phyloP scores from a whole-genome alignment of 2,797 vertebrate genomes.

The Dipus sagitta region DNA sequence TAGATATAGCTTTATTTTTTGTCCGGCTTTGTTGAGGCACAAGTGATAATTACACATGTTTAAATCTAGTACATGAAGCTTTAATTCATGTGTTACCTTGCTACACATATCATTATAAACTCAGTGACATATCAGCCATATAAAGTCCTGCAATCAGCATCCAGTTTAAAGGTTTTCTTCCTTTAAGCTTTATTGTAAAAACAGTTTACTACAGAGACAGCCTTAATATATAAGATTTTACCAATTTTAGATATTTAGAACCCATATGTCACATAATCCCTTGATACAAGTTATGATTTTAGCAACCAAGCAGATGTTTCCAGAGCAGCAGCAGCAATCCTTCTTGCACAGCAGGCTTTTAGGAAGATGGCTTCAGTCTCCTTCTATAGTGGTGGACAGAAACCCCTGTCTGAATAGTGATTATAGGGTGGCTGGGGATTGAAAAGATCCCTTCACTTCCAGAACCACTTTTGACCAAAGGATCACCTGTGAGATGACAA shows the following conservation, averaged over 20 bases:
- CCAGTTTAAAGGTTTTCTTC: constrained; percentile 12
- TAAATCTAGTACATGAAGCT: neutral
- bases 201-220: neutral
- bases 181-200: neutral
- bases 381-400: neutral
- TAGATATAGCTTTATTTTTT: neutral
- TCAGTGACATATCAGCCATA: neutral
- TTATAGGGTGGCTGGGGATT: neutral
- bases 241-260: constrained; percentile 36
- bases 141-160: neutral
- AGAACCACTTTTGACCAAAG: neutral
- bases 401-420: neutral
- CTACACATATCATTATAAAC: too few species aligned
- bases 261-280: neutral
- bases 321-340: neutral
- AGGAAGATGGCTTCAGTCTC: neutral
- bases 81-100: neutral
- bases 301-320: neutral
- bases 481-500: neutral
- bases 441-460: neutral
- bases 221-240: neutral
- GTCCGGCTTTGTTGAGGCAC: neutral
- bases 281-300: neutral
- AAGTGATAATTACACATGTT: neutral
- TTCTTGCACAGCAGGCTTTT: neutral